Percentiles rank a stretch among this genome's conserved stretches.
These are phyloP conservation scores for Platysternon megacephalum DNA, from an alignment of 2,113 vertebrate genomes.

Conservation along the genomic window DNA sequence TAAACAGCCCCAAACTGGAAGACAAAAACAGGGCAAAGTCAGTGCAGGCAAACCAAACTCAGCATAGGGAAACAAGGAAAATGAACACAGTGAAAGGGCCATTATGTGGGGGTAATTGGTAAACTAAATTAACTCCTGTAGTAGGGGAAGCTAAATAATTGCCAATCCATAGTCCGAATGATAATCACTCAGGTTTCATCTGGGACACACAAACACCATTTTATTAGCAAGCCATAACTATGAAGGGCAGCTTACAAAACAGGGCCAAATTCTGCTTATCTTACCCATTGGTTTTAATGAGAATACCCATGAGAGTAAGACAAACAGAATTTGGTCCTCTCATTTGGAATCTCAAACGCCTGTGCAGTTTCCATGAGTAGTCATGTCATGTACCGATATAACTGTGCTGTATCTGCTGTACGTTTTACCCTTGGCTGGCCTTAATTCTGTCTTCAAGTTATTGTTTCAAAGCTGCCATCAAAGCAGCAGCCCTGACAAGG, in stretches of 20 bases:
- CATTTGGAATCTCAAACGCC: not conserved
- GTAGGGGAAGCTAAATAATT: not conserved
- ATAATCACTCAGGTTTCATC: not conserved
- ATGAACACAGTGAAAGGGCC: not conserved
- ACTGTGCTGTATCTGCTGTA: not conserved
- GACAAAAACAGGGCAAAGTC: not conserved
- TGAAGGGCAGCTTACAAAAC: not conserved
- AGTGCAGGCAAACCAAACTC: not conserved
- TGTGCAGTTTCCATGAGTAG: not conserved
- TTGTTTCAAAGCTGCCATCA: conserved; percentile 54
- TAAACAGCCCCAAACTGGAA: not conserved
- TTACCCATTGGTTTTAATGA: not conserved
- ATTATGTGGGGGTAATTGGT: not conserved
- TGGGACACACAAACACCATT: not conserved
- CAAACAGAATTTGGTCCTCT: not conserved
- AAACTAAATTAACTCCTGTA: not conserved
- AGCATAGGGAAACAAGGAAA: not conserved
- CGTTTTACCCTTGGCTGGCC: conserved; percentile 1
- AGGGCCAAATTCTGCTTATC: not conserved
- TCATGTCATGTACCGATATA: not conserved
- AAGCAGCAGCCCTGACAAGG: conserved; percentile 62
- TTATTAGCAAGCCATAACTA: not conserved
- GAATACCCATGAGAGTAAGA: not conserved
- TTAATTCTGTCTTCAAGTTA: conserved; percentile 8
- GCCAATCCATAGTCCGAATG: not conserved